A percentile compares a stretch with the other conserved stretches of the same genome.
Evolutionary conservation across 2,797 vertebrate genomes (phyloP).

Genomic region (Poeciliopsis presidionis): DNA sequence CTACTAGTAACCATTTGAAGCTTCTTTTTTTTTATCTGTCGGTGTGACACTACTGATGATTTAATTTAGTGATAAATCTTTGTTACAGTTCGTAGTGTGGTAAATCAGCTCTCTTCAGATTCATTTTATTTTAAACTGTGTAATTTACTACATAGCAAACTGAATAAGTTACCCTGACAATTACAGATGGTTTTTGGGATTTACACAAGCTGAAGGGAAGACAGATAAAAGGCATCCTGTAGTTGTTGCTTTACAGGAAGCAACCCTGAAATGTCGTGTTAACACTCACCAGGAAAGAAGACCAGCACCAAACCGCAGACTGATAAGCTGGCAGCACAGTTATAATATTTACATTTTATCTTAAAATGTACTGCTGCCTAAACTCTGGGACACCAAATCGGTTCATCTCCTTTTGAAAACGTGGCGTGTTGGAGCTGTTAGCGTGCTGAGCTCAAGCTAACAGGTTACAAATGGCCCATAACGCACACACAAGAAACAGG

Average conservation of each 20-base stretch:
- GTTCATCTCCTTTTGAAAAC: constrained; percentile 5
- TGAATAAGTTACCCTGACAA: background rate
- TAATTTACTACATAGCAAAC: background rate
- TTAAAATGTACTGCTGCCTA: constrained; percentile 27
- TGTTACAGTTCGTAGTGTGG: background rate
- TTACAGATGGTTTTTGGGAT: background rate
- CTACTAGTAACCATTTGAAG: background rate
- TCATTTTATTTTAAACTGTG: background rate
- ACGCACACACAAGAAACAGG: background rate
- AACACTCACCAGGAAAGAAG: constrained; percentile 10
- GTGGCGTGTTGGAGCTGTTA: background rate
- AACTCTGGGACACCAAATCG: constrained; percentile 30
- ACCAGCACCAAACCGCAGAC: constrained; percentile 25
- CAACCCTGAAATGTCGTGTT: constrained; percentile 5
- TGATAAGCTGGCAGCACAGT: constrained; percentile 52
- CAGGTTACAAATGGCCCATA: background rate
- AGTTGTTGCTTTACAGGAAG: constrained; percentile 24
- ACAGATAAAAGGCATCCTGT: constrained; percentile 20
- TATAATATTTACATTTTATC: constrained; percentile 57
- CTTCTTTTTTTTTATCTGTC: background rate
- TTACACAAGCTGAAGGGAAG: constrained; percentile 5
- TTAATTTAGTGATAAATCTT: background rate
- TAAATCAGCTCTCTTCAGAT: background rate
- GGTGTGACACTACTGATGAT: background rate
- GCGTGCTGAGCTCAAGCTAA: background rate